Percentiles rank a stretch among this genome's conserved stretches.
Evolutionary conservation across 2,113 vertebrate genomes (phyloP).

Genomic region (Macaca fascicularis): DNA sequence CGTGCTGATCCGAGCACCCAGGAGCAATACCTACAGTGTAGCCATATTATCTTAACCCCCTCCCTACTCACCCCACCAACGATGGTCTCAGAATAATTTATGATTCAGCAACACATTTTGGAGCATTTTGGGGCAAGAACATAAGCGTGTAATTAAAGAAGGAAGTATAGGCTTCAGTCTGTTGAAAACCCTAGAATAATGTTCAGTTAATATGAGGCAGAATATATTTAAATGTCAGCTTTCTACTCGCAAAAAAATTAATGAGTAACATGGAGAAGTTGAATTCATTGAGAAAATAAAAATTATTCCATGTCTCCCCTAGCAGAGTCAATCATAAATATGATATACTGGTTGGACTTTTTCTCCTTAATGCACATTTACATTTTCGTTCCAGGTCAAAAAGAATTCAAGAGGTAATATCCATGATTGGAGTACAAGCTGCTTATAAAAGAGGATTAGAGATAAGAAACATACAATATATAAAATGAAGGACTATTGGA

Average conservation of each 20-base stretch:
- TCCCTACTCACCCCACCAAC: background rate
- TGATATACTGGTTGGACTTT: background rate
- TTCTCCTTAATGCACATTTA: conserved; percentile 27
- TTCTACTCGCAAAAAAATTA: conserved; percentile 20
- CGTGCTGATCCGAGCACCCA: background rate
- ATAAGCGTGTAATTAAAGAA: conserved; percentile 41
- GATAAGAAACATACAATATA: background rate
- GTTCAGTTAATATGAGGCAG: background rate
- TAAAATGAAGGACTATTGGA: conserved; percentile 38
- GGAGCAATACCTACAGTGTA: background rate
- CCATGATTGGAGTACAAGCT: conserved; percentile 31
- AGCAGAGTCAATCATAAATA: conserved; percentile 27
- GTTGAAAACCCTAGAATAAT: conserved; percentile 36
- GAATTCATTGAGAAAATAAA: conserved; percentile 37
- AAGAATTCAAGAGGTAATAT: conserved; percentile 24
- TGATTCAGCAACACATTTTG: background rate
- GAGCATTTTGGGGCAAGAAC: background rate
- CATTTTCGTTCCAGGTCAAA: conserved; percentile 22
- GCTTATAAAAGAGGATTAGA: conserved; percentile 38
- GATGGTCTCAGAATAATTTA: conserved; percentile 1
- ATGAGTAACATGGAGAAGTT: conserved; percentile 18
- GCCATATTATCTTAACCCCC: background rate
- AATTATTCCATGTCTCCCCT: conserved; percentile 22
- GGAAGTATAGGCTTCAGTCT: conserved; percentile 17
- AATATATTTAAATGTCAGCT: conserved; percentile 49